phyloP scores from a whole-genome alignment of 1,140 invertebrate genomes.

The Drosophila teissieri region DNA sequence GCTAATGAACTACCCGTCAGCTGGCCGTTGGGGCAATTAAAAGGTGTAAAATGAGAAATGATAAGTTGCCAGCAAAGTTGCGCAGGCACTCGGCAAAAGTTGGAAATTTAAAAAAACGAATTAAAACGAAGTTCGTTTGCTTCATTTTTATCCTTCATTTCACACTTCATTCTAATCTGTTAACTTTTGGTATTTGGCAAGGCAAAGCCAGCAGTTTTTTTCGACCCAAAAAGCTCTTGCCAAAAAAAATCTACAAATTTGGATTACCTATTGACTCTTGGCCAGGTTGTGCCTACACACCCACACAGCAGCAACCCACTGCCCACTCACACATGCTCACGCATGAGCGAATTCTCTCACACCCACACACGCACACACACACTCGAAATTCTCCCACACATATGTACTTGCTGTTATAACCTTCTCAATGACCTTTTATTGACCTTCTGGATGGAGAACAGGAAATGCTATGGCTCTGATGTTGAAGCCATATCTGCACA shows the following conservation, averaged over 20 bases:
- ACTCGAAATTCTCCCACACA: constrained; percentile 7
- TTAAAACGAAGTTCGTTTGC: constrained; percentile 12
- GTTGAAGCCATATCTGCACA: constrained; percentile 16
- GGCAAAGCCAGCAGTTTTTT: constrained; percentile 8
- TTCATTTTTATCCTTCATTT: constrained; percentile 32
- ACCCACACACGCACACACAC: constrained; percentile 8
- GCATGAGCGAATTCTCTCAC: constrained; percentile 40
- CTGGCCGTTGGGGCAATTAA: constrained; percentile 25
- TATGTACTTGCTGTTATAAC: constrained; percentile 52
- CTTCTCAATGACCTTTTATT: constrained; percentile 75
- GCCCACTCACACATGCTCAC: constrained; percentile 36
- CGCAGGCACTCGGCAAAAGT: constrained; percentile 12
- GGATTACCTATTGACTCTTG: constrained; percentile 71
- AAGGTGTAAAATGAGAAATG: constrained; percentile 45
- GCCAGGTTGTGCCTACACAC: constrained; percentile 37
- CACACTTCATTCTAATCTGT: constrained; percentile 71
- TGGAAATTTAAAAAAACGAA: constrained; percentile 19
- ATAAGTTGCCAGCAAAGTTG: constrained; percentile 32
- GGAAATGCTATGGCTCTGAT: constrained; percentile 10
- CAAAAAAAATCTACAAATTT: constrained; percentile 58
- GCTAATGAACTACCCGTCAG: constrained; percentile 32
- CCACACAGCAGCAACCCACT: constrained; percentile 10
- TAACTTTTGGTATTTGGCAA: constrained; percentile 57
- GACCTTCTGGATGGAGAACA: constrained; percentile 60
- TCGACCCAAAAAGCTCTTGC: constrained; percentile 17